A percentile compares a stretch with the other conserved stretches of the same genome.
phyloP scores from a whole-genome alignment of 1,140 invertebrate species.

The Heliconius congener region DNA sequence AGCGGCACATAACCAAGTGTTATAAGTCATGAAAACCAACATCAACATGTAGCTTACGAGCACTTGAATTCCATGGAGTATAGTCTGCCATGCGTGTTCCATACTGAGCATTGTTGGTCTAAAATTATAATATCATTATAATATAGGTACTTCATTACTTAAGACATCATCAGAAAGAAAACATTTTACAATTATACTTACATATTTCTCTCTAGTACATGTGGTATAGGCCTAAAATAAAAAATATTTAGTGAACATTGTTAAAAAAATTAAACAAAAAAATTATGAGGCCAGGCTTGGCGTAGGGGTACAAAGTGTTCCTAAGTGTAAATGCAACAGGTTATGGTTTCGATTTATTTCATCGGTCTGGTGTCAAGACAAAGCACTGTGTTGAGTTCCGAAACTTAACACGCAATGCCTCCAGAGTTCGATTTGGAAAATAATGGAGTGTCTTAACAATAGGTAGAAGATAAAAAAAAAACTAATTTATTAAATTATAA shows the following conservation, averaged over 20 bases:
- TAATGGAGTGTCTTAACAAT: too few relatives aligned
- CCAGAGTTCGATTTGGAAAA: too few relatives aligned
- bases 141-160: not conserved
- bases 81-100: constrained; percentile 92
- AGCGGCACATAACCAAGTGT: constrained; percentile 95
- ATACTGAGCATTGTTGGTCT: constrained; percentile 91
- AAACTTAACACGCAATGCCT: too few relatives aligned
- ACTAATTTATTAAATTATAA: too few relatives aligned
- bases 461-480: too few relatives aligned
- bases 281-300: too few relatives aligned
- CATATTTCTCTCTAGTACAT: constrained; percentile 73
- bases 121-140: constrained; percentile 47
- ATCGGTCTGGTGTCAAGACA: too few relatives aligned
- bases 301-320: too few relatives aligned
- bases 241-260: constrained; percentile 13
- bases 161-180: not conserved
- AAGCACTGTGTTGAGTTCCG: too few relatives aligned
- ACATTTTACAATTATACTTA: constrained; percentile 52
- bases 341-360: too few relatives aligned
- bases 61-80: constrained; percentile 93
- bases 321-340: too few relatives aligned
- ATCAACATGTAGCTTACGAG: constrained; percentile 95
- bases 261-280: too few relatives aligned
- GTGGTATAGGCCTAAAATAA: constrained; percentile 66
- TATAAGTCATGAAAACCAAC: constrained; percentile 99